Base-by-base conservation (phyloP, 2,888 invertebrate genomes). In the Synanthedon vespiformis region DNA sequence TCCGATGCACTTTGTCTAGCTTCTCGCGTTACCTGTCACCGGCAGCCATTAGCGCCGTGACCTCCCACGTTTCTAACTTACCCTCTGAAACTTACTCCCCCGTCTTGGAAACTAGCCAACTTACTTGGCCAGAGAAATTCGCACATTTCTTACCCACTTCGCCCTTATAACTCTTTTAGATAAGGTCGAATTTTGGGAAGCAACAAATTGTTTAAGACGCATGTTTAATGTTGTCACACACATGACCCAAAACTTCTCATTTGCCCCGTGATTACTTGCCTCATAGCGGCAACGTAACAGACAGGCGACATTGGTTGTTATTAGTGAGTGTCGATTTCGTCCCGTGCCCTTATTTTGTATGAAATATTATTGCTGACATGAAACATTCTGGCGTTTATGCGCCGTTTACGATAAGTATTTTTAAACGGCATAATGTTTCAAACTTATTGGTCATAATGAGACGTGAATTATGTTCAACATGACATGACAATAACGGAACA, bases 1-100 rank as follows among this genome's bases (percentile, higher is more conserved):
- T 65, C 65, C 70, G 74, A 74, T 86, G 86, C 86, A 86, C 86
- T 86, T 83, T 83, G 81, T 80, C 77, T 76, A 63, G 53, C 69
- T 63, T 77, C 76, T 86, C 85, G 64, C 69, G 68, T 87, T 87
- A 86, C 87, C 83, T 86, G 86, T 83, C 85, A 77, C 70, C 65
- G 68, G 58, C 79, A 76, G 71, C 84, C 83, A 86, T 87, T 87
- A 87, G 80, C 68, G 71, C 65, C 62, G 61, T 79, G 81, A 85
- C 84, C 82, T 81, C 77, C 74, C 73, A 68, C 72, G 67, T 72
- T 60, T 60, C 65, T 51, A 64, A 69, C 71, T 66, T 74, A 70
- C 78, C 76, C 74, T 70, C 73, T 68, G 70, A 70, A 74, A 77
- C 74, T 72, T 77, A 76, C 80, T 76, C 80, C 67, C 68, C 60